Conservation (phyloP, 37 sponge, comb jelly and placozoan species). For the Petrosia ficiformis region DNA sequence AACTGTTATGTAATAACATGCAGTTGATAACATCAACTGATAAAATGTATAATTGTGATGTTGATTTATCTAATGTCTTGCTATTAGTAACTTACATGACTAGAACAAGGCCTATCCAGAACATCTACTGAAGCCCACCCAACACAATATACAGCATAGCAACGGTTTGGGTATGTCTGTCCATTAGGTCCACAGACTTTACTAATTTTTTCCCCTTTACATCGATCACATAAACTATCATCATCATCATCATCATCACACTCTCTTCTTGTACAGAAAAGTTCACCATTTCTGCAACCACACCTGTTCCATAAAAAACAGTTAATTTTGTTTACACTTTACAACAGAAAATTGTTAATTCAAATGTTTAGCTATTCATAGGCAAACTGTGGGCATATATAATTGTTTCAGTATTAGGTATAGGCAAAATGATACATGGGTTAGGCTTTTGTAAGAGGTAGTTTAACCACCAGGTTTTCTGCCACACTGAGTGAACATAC, state of each 20-base stretch:
- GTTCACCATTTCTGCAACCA: constrained; percentile 32
- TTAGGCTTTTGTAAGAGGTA: too few relatives aligned
- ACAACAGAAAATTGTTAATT: too few relatives aligned
- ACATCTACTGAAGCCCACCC: constrained; percentile 17
- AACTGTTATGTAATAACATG: too few relatives aligned
- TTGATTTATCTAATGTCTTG: neutral
- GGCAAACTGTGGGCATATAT: too few relatives aligned
- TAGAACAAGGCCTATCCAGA: constrained; percentile 15
- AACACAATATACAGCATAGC: constrained; percentile 37
- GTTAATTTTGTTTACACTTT: neutral
- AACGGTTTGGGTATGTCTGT: constrained; percentile 29
- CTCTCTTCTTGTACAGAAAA: constrained; percentile 14
- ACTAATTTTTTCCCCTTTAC: neutral
- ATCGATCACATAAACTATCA: constrained; percentile 8
- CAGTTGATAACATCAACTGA: too few relatives aligned
- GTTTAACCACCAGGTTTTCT: too few relatives aligned
- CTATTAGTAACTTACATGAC: constrained; percentile 24
- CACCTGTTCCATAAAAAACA: constrained; percentile 28
- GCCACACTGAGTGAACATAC: too few relatives aligned
- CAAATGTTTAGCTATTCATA: too few relatives aligned
- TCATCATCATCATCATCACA: neutral
- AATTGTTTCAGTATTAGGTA: too few relatives aligned
- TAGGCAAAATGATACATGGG: too few relatives aligned
- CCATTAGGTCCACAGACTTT: constrained; percentile 47
- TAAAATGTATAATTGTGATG: neutral